phyloP scores from a whole-genome alignment of 2,113 vertebrate species.

The Solenodon paradoxus region DNA sequence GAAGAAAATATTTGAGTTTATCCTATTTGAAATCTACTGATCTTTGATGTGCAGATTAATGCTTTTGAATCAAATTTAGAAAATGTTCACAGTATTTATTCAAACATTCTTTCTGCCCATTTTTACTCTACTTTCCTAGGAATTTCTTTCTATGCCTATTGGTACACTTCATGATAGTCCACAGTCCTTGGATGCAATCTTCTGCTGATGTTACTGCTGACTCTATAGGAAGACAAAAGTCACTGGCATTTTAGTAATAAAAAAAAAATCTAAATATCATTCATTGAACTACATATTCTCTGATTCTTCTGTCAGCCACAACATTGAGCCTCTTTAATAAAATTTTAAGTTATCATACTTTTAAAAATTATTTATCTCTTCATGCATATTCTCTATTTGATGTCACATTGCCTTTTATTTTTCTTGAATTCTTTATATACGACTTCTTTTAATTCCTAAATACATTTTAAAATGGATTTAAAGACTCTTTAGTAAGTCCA shows the following conservation, averaged over 20 bases:
- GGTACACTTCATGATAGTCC: neutral
- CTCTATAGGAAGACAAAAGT: too few species aligned
- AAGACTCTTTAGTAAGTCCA: neutral
- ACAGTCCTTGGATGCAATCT: neutral
- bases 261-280: too few species aligned
- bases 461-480: neutral
- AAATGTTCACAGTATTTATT: neutral
- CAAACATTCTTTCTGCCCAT: neutral
- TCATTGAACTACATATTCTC: neutral
- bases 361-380: neutral
- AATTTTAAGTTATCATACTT: neutral
- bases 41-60: neutral
- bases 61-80: neutral
- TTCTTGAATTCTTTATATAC: neutral
- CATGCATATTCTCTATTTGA: neutral
- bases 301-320: neutral
- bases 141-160: neutral
- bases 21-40: neutral
- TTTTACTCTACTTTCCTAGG: neutral
- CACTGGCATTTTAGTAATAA: too few species aligned
- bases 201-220: too few species aligned
- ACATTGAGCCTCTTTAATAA: neutral
- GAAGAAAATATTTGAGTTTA: neutral
- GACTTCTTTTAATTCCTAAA: neutral
- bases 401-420: neutral